phyloP scores from a whole-genome alignment of 2,113 vertebrate species.

The Brachypodius melanocephalos region DNA sequence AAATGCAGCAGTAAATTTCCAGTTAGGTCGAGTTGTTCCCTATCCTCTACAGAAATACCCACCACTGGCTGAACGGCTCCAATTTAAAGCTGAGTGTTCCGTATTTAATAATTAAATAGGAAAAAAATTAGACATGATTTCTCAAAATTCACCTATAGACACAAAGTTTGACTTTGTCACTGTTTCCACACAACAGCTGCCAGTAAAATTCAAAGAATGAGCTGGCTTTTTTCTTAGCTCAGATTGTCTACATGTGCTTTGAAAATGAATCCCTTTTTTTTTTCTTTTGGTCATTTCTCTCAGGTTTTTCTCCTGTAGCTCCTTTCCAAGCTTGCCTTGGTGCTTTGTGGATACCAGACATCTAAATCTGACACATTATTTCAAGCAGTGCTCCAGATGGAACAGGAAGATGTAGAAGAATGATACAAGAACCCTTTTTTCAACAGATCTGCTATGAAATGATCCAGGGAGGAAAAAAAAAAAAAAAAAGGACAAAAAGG shows the following conservation, averaged over 20 bases:
- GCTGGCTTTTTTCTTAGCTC: not conserved
- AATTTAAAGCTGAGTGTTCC: not conserved
- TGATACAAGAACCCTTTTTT: not conserved
- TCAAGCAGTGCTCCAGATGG: not conserved
- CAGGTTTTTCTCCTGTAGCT: not conserved
- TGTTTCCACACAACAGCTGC: not conserved
- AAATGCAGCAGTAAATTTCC: not conserved
- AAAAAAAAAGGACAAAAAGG: fast-evolving
- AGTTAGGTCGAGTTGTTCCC: not conserved
- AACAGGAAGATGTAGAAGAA: not conserved
- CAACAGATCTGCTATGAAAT: not conserved
- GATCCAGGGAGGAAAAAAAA: not conserved
- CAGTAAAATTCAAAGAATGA: not conserved
- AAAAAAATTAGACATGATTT: not conserved
- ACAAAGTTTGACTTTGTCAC: not conserved
- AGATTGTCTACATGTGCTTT: fast-evolving
- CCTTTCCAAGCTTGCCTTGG: not conserved
- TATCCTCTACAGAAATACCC: not conserved
- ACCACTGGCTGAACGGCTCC: not conserved
- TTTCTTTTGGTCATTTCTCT: not conserved
- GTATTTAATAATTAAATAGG: not conserved
- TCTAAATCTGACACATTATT: not conserved
- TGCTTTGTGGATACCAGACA: not conserved
- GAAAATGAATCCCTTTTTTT: not conserved
- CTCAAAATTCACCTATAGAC: not conserved